Evolutionary conservation across 2,797 vertebrate genomes (phyloP).

Genomic region (Numenius phaeopus): DNA sequence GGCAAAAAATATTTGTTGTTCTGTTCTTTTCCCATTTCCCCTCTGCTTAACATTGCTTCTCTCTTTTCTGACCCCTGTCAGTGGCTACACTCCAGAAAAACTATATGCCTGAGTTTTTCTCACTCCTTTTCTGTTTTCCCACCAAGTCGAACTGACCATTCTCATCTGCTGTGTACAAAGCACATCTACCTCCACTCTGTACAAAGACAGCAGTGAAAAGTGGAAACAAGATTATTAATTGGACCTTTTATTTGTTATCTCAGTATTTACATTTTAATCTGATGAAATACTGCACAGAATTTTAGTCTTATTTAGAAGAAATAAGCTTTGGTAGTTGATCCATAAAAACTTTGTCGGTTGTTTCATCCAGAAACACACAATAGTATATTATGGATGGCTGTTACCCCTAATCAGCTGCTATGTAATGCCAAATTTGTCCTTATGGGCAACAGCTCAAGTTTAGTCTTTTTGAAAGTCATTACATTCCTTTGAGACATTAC

Average conservation of each 20-base stretch:
- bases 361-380: background rate
- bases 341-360: background rate
- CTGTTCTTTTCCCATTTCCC: background rate
- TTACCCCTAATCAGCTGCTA: background rate
- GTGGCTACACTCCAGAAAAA: background rate
- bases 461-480: background rate
- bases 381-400: background rate
- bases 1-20: background rate
- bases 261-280: background rate
- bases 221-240: background rate
- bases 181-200: background rate
- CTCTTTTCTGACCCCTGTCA: background rate
- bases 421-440: background rate
- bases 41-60: background rate
- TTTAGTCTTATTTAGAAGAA: background rate
- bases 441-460: background rate
- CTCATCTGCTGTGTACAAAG: background rate
- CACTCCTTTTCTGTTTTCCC: background rate
- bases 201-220: background rate
- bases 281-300: background rate
- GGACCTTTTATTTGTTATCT: background rate
- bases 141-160: background rate
- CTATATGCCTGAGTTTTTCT: background rate
- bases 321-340: background rate
- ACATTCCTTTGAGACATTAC: background rate